Conservation (phyloP, 2,888 invertebrate genomes). For the Druceiella hillmani region DNA sequence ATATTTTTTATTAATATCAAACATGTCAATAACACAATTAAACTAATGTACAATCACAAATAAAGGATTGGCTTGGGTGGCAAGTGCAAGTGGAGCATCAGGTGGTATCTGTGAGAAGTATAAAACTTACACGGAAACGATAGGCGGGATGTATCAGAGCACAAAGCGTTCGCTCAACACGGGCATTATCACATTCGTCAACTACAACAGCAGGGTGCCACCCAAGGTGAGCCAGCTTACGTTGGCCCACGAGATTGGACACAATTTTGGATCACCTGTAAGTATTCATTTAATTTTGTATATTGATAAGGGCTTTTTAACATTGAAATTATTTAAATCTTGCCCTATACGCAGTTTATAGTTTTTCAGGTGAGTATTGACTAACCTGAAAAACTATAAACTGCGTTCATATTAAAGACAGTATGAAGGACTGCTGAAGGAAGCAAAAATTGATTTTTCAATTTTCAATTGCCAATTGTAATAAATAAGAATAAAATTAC, state of each 20-base stretch:
- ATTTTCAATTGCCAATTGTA: too few species aligned
- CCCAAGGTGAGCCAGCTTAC: slow-evolving; percentile 97
- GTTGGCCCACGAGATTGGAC: slow-evolving; percentile 97
- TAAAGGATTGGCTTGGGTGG: slow-evolving; percentile 95
- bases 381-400: too few species aligned
- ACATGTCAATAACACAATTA: slow-evolving; percentile 1
- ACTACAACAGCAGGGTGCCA: slow-evolving; percentile 95
- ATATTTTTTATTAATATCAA: slow-evolving; percentile 4
- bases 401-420: too few species aligned
- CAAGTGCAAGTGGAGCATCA: slow-evolving; percentile 93
- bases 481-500: too few species aligned
- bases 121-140: slow-evolving; percentile 94
- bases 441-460: too few species aligned
- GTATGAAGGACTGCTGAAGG: too few species aligned
- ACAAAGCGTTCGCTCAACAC: slow-evolving; percentile 95
- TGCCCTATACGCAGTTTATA: too few species aligned
- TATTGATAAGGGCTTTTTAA: too few species aligned
- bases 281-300: slow-evolving; percentile 31
- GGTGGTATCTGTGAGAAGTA: slow-evolving; percentile 99
- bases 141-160: slow-evolving; percentile 89
- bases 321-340: too few species aligned
- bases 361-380: too few species aligned
- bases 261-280: slow-evolving; percentile 98
- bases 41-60: slow-evolving; percentile 2
- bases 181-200: slow-evolving; percentile 97